These are phyloP conservation scores for Cataglyphis hispanica DNA, from an alignment of 1,140 invertebrate genomes.

Conservation along the genomic window DNA sequence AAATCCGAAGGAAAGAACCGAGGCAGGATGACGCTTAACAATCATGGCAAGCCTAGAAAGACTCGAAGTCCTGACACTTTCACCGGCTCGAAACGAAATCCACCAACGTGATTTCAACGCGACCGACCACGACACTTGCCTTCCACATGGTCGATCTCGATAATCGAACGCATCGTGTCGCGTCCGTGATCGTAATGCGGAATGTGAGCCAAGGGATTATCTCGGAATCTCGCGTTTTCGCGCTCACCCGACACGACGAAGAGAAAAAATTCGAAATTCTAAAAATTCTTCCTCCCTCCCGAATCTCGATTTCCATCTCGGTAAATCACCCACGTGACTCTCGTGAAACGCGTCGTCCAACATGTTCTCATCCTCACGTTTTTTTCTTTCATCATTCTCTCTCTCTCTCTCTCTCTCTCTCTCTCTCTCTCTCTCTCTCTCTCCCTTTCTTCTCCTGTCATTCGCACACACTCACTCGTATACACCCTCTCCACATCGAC, in stretches of 20 bases:
- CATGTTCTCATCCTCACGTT: background rate
- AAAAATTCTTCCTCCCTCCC: constrained; percentile 12
- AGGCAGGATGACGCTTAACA: constrained; percentile 12
- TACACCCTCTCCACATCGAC: constrained; percentile 40
- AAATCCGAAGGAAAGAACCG: background rate
- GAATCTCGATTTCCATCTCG: constrained; percentile 1
- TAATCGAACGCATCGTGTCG: constrained; percentile 40
- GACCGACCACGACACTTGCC: background rate
- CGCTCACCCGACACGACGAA: background rate
- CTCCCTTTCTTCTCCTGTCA: background rate
- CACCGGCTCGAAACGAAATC: constrained; percentile 20
- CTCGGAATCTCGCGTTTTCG: constrained; percentile 29
- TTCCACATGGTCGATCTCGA: constrained; percentile 36
- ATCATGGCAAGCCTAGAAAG: constrained; percentile 6
- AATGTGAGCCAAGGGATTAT: background rate
- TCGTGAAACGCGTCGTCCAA: background rate
- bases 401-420: background rate
- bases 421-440: background rate
- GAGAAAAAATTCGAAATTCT: constrained; percentile 3
- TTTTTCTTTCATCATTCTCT: constrained; percentile 17
- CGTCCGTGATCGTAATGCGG: constrained; percentile 33
- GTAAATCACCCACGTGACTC: background rate
- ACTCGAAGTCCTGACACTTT: background rate
- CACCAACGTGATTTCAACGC: constrained; percentile 33
- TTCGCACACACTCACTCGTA: background rate